Percentiles rank a stretch among this genome's conserved stretches.
Conservation (phyloP, 2,113 vertebrate species). For the Andinoacara biseriatus region DNA sequence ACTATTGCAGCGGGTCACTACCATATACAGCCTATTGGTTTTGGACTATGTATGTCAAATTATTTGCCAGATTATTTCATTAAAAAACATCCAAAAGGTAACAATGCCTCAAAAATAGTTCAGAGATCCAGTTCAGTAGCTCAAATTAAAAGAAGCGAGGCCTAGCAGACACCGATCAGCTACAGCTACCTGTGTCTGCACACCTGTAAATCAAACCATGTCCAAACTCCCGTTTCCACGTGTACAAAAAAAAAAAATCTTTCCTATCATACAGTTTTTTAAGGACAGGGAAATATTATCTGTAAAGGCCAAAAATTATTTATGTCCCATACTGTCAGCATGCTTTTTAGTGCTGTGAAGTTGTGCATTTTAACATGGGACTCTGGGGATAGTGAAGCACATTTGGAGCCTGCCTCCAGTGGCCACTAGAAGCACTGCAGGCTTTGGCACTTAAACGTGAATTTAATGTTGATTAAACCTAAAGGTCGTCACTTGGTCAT, state of each 20-base stretch:
- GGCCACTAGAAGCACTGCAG: background rate
- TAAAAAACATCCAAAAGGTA: background rate
- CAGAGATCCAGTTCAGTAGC: background rate
- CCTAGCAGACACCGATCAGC: background rate
- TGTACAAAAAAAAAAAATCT: background rate
- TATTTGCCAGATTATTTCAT: background rate
- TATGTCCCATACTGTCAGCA: background rate
- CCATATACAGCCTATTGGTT: background rate
- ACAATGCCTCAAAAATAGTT: background rate
- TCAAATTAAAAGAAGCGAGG: background rate
- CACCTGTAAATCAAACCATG: background rate
- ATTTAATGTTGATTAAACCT: background rate
- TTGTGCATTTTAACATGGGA: background rate
- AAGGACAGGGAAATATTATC: background rate
- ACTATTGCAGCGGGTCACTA: background rate
- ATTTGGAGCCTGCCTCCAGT: background rate
- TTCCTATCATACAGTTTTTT: background rate
- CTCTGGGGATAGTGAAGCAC: background rate
- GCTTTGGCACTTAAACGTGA: background rate
- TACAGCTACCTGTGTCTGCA: background rate
- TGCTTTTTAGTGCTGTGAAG: background rate
- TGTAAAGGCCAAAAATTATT: background rate
- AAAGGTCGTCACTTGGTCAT: accelerated
- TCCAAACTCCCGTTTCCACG: no score
- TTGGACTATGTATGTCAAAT: accelerated